Evolutionary conservation across 2,888 invertebrate species (phyloP).

Genomic region (Dryomyza anilis): DNA sequence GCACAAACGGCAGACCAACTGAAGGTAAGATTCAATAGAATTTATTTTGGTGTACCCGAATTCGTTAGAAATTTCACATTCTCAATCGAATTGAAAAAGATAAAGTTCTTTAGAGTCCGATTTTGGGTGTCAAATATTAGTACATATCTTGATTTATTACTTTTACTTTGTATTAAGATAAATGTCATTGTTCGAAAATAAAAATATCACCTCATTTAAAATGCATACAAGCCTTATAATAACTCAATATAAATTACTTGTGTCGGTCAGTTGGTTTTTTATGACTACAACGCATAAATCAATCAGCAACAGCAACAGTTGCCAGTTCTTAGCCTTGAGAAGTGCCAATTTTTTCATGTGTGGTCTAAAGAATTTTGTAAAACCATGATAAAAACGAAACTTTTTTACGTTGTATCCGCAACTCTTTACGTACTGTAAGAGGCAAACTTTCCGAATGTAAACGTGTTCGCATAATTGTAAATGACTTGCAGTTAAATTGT

Average conservation of each 20-base stretch:
- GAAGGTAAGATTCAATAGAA: no score
- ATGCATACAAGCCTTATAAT: neutral
- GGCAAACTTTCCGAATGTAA: slow-evolving; percentile 32
- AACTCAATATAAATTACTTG: neutral
- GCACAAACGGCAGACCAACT: slow-evolving; percentile 88
- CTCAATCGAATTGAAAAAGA: no score
- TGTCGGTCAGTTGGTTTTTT: neutral
- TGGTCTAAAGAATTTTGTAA: neutral
- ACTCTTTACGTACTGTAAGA: no score
- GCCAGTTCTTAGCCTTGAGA: neutral
- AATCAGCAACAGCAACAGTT: neutral
- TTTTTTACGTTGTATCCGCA: neutral
- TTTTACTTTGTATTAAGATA: no score
- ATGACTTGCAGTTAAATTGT: slow-evolving; percentile 23
- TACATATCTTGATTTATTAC: no score
- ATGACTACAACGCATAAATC: slow-evolving; percentile 12
- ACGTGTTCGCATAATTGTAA: slow-evolving; percentile 30
- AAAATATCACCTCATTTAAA: slow-evolving; percentile 10
- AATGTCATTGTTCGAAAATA: no score
- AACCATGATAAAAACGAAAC: neutral
- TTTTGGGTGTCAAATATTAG: no score
- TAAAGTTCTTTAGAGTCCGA: no score
- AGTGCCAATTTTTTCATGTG: neutral
- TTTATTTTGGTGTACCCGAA: no score
- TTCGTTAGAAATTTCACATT: no score